Percentiles rank a stretch among this genome's conserved stretches.
phyloP scores from a whole-genome alignment of 2,113 vertebrate genomes.

The Rhinoderma darwinii region DNA sequence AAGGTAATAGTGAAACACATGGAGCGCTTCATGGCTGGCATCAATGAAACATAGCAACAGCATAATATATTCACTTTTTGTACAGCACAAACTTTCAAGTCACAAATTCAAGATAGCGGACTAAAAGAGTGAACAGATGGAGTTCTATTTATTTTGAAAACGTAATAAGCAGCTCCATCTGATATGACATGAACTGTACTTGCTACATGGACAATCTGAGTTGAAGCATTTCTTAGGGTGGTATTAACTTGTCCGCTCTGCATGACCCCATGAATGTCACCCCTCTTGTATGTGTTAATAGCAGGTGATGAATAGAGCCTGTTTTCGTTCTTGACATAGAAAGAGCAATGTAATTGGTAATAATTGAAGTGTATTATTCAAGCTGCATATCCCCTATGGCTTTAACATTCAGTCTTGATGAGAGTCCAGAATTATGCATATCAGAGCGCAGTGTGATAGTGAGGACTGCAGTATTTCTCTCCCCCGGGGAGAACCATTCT shows the following conservation, averaged over 20 bases:
- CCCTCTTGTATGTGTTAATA: neutral
- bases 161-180: neutral
- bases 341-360: slow-evolving; percentile 26
- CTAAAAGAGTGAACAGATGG: neutral
- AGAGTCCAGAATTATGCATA: neutral
- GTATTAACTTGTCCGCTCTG: neutral
- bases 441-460: slow-evolving; percentile 45
- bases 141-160: neutral
- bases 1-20: no score
- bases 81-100: neutral
- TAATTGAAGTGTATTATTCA: neutral
- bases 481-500: slow-evolving; percentile 55
- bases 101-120: neutral
- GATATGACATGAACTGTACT: neutral
- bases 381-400: neutral
- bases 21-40: no score
- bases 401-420: slow-evolving; percentile 7
- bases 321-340: neutral
- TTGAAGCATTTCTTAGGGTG: neutral
- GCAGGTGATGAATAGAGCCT: neutral
- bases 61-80: no score
- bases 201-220: neutral
- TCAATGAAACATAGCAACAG: no score
- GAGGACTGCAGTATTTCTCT: slow-evolving; percentile 44
- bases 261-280: neutral